Percentiles rank a stretch among this genome's conserved stretches.
These are phyloP conservation scores for Acanthosepion lycidas DNA, from an alignment of 2,888 invertebrate species.

Conservation along the genomic window DNA sequence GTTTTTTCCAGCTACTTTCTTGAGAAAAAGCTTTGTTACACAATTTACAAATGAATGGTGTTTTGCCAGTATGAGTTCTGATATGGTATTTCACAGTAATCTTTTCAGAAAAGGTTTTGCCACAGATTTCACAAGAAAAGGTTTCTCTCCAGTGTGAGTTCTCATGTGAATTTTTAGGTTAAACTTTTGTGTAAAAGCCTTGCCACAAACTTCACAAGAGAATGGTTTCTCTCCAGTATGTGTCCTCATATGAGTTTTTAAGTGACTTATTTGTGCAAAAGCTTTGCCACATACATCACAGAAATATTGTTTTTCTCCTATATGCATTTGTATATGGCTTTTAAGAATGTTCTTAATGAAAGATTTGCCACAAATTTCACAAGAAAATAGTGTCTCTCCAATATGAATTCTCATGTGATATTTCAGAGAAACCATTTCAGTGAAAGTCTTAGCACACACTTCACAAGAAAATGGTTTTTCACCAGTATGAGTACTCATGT, in stretches of 20 bases:
- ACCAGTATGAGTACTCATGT: background rate
- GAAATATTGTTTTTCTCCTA: background rate
- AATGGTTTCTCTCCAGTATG: slow-evolving; percentile 11
- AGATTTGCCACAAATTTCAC: background rate
- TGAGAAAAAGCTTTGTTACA: slow-evolving; percentile 10
- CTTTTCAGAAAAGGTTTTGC: background rate
- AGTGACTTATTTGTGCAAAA: background rate
- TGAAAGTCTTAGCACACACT: background rate
- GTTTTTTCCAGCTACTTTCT: background rate
- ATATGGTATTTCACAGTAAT: background rate
- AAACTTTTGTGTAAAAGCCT: background rate
- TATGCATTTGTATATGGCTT: background rate
- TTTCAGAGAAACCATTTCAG: background rate
- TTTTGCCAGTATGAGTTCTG: background rate
- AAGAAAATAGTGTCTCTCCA: background rate
- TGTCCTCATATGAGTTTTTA: background rate
- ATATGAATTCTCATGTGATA: background rate
- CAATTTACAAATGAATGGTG: background rate
- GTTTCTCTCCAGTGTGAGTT: slow-evolving; percentile 35
- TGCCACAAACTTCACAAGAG: background rate
- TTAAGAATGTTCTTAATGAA: background rate
- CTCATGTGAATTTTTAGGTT: background rate
- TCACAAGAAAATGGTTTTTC: background rate
- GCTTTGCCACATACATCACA: background rate
- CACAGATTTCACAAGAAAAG: slow-evolving; percentile 17